phyloP scores from a whole-genome alignment of 2,113 vertebrate species.

The Indicator indicator region DNA sequence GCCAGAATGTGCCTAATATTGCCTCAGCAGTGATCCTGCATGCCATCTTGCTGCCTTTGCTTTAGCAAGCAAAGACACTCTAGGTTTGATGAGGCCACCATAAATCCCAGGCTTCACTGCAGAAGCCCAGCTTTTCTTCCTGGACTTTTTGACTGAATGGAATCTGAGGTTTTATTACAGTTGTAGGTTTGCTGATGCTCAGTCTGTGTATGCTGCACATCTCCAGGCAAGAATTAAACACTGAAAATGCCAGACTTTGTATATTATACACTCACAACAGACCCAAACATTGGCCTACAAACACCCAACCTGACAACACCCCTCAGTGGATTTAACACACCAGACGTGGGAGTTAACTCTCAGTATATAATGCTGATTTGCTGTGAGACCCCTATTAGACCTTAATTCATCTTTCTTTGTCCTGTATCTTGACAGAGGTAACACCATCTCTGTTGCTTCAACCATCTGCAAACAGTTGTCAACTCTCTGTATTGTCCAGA shows the following conservation, averaged over 20 bases:
- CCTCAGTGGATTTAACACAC: not conserved
- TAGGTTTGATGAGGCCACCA: not conserved
- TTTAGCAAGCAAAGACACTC: not conserved
- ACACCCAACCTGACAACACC: not conserved
- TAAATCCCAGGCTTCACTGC: not conserved
- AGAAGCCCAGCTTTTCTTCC: not conserved
- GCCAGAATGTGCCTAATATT: not conserved
- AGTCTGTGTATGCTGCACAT: not conserved
- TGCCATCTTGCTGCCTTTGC: not conserved
- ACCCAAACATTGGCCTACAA: accelerated
- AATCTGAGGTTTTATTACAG: not conserved
- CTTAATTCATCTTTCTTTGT: not conserved
- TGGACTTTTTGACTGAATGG: not conserved
- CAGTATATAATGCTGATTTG: not conserved
- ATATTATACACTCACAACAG: not conserved
- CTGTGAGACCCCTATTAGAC: not conserved
- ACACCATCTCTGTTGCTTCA: not conserved
- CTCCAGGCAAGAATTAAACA: not conserved
- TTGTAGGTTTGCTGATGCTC: not conserved
- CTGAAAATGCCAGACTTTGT: not conserved
- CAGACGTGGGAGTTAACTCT: not conserved
- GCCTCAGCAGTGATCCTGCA: not conserved
- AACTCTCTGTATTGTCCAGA: not conserved
- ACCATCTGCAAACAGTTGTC: not conserved
- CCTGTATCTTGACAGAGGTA: not conserved